Base-by-base conservation (phyloP, 2,113 vertebrate species). In the Montifringilla adamsi region DNA sequence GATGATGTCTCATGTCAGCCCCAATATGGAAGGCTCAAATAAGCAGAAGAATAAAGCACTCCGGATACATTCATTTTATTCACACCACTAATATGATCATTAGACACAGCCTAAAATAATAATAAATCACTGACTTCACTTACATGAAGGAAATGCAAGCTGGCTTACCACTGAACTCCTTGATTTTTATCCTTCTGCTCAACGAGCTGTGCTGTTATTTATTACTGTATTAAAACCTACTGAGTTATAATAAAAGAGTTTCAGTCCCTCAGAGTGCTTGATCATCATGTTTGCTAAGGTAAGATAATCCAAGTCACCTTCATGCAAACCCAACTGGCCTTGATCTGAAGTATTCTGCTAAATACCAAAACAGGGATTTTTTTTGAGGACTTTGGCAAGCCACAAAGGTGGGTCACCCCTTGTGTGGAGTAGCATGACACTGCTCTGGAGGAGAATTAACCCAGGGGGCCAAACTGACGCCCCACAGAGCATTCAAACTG, bases 281-380 rank as follows among this genome's bases (percentile, higher is more conserved):
- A 93, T 93, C 96, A 97, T 88, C 77, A 70, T 75, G 75, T 89
- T 83, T 5, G 22, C 91, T 85, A 74, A 85, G 89, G 87, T 81
- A 97, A 96, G n/a, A 97, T 90, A 95, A 94, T 87, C 84, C 84
- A 95, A 98, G 96, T 98, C 97, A 98, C 97, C 96, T 98, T 98
- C 96, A 97, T 74, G 96, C 93, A 97, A 96, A 95, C 73, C 67
- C 90, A 93, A 4, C 69, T 63, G 46, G 18, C 43, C 39, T 24
- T 19, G 19, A 88, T 35, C 44, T 81, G 77, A 92, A 70, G 37
- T 53, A 93, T 83, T 93, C 94, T 87, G 95, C 89, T 96, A 96
- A 94, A 90, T 87, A 93, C 68, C 73, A 74, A 44, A 87, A 94
- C 2, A 10, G 19, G 20, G 18, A 78, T 78, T 87, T 84, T 79